Percentiles rank a stretch among this genome's conserved stretches.
These are phyloP conservation scores for Pampusana beccarii DNA, from an alignment of 2,113 vertebrate species.

Conservation along the genomic window DNA sequence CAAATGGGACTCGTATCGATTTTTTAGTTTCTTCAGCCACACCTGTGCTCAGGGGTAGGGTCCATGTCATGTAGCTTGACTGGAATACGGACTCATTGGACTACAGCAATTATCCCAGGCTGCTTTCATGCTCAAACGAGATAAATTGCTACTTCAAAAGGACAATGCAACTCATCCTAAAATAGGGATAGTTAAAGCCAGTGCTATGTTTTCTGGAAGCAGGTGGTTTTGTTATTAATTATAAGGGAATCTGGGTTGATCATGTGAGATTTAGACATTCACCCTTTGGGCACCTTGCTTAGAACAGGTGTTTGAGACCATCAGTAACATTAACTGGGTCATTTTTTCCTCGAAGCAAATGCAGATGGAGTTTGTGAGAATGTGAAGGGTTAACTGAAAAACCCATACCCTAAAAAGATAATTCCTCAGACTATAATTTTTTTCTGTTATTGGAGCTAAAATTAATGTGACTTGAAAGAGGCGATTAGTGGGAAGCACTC, in stretches of 20 bases:
- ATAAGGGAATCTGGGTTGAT: not conserved
- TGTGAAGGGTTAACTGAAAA: conserved; percentile 9
- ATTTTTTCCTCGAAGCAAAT: not conserved
- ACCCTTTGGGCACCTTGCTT: not conserved
- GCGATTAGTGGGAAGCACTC: not conserved
- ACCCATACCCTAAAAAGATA: not conserved
- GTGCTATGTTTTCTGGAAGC: not conserved
- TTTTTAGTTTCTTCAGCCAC: not conserved
- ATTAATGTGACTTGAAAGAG: conserved; percentile 45
- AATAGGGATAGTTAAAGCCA: not conserved
- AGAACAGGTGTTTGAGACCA: not conserved
- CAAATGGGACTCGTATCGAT: not conserved
- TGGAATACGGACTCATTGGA: not conserved
- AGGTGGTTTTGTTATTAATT: not conserved
- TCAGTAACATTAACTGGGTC: not conserved
- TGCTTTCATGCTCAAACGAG: not conserved
- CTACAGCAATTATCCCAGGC: not conserved
- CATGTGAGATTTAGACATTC: not conserved
- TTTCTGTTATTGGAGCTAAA: not conserved
- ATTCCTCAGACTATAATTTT: not conserved
- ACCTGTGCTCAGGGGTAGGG: not conserved
- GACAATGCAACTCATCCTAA: not conserved
- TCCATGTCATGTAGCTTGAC: not conserved
- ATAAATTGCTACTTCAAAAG: not conserved
- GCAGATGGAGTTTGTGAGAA: not conserved